Evolutionary conservation across 1,140 invertebrate genomes (phyloP).

Genomic region (Microplitis demolitor): DNA sequence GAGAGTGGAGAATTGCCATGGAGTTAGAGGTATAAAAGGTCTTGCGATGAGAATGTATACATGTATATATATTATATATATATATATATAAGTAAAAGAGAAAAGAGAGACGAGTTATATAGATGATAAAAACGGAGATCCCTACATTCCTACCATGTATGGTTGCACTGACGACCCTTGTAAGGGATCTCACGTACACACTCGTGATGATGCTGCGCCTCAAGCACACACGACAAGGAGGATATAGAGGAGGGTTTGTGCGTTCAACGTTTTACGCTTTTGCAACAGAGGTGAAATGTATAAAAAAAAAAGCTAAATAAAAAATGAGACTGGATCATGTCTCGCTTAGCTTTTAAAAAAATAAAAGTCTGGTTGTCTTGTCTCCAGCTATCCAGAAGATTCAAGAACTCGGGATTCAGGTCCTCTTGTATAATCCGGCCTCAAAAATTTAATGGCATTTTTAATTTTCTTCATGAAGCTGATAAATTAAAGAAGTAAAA

Average conservation of each 20-base stretch:
- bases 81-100: background rate
- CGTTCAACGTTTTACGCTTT: conserved; percentile 30
- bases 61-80: too few species aligned
- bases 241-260: background rate
- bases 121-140: conserved; percentile 2
- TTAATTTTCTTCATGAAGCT: too few species aligned
- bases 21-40: too few species aligned
- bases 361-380: background rate
- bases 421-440: too few species aligned
- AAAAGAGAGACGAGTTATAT: background rate
- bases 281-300: conserved; percentile 18
- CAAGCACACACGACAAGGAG: too few species aligned
- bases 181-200: conserved; percentile 4
- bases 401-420: too few species aligned
- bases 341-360: background rate
- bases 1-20: too few species aligned
- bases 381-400: too few species aligned
- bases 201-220: background rate
- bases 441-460: too few species aligned
- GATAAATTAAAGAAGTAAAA: too few species aligned
- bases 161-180: conserved; percentile 1
- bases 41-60: too few species aligned
- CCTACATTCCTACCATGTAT: conserved; percentile 4
- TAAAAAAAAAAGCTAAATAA: too few species aligned
- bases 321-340: background rate